Percentiles rank a stretch among this genome's conserved stretches.
Conservation (phyloP, 1,140 invertebrate genomes). For the Listronotus bonariensis region DNA sequence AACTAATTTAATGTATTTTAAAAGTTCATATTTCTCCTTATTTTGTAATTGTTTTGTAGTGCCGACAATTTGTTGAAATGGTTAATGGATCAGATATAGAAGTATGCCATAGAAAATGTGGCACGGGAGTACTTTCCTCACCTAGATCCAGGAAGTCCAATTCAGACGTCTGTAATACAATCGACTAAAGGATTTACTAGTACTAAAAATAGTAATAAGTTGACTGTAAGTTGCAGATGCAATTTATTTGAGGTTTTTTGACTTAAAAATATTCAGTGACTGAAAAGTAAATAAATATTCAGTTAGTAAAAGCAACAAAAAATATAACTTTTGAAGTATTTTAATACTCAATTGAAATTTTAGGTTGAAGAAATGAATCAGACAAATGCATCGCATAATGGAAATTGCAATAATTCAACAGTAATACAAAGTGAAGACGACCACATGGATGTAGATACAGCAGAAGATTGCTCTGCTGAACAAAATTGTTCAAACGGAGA, state of each 20-base stretch:
- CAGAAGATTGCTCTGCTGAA: conserved; percentile 45
- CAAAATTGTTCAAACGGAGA: conserved; percentile 9
- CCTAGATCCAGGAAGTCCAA: conserved; percentile 57
- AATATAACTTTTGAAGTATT: too few relatives aligned
- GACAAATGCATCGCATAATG: conserved; percentile 62
- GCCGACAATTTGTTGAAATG: conserved; percentile 97
- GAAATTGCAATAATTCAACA: conserved; percentile 37
- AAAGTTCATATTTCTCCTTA: too few relatives aligned
- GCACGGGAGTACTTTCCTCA: conserved; percentile 38
- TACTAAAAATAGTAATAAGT: conserved; percentile 51
- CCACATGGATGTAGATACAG: conserved; percentile 63
- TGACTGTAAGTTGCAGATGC: conserved; percentile 10
- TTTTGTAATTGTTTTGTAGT: conserved; percentile 53
- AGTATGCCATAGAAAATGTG: conserved; percentile 56
- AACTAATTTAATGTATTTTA: too few relatives aligned
- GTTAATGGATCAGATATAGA: conserved; percentile 82
- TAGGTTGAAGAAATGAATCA: conserved; percentile 61
- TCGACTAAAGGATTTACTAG: conserved; percentile 68
- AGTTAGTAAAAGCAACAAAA: too few relatives aligned
- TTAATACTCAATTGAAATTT: conserved; percentile 5
- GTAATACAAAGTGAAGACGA: conserved; percentile 48
- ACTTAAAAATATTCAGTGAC: not conserved
- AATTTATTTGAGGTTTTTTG: not conserved
- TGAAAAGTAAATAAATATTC: too few relatives aligned
- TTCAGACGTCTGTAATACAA: conserved; percentile 75